phyloP scores from a whole-genome alignment of 1,140 invertebrate species.

The Drosophila ironensis region DNA sequence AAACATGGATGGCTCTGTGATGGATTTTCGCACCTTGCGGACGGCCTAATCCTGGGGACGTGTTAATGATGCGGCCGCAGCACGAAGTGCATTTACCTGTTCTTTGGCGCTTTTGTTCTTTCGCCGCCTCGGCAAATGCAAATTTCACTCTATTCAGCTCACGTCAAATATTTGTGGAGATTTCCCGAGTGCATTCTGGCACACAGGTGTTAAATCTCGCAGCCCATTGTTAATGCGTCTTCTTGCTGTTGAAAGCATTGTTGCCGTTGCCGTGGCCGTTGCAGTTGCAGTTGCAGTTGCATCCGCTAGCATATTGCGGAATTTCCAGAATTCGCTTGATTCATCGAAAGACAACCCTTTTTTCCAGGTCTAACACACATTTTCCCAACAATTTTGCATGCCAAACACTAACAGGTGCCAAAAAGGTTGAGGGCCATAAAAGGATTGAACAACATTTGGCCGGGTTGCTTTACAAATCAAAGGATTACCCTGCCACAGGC shows the following conservation, averaged over 20 bases:
- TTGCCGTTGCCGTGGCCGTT: not conserved
- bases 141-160: slow-evolving; percentile 69
- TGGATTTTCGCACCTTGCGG: slow-evolving; percentile 69
- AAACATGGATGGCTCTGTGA: slow-evolving; percentile 33
- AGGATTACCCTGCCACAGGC: no score
- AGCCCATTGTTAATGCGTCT: slow-evolving; percentile 70
- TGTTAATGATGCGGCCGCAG: slow-evolving; percentile 65
- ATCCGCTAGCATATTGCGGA: slow-evolving; percentile 59
- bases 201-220: slow-evolving; percentile 74
- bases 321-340: slow-evolving; percentile 73
- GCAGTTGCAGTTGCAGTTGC: slow-evolving; percentile 10
- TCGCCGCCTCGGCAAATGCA: slow-evolving; percentile 64
- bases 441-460: slow-evolving; percentile 8
- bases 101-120: slow-evolving; percentile 76
- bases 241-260: not conserved
- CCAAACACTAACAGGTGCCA: slow-evolving; percentile 32
- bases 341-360: slow-evolving; percentile 47
- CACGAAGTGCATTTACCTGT: slow-evolving; percentile 33
- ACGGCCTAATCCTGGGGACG: slow-evolving; percentile 54
- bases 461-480: no score
- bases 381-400: slow-evolving; percentile 32
- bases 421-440: not conserved
- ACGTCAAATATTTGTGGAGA: slow-evolving; percentile 77
- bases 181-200: slow-evolving; percentile 75
- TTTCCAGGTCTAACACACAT: slow-evolving; percentile 25